Evolutionary conservation across 2,797 vertebrate genomes (phyloP).

Genomic region (Dermochelys coriacea): DNA sequence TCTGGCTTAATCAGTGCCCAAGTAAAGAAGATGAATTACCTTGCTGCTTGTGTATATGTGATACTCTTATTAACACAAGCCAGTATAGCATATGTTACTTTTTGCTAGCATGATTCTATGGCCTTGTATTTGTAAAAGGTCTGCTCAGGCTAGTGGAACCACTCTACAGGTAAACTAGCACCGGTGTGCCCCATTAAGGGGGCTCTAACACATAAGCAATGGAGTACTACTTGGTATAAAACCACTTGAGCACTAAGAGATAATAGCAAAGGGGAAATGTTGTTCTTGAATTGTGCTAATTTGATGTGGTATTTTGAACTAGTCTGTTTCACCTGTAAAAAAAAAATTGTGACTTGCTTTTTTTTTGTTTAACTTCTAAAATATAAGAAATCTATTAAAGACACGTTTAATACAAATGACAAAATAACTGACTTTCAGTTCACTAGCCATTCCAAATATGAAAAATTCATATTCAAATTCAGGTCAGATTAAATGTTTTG

Average conservation of each 20-base stretch:
- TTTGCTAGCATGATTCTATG: background rate
- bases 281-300: background rate
- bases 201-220: background rate
- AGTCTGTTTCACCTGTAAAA: slow-evolving; percentile 13
- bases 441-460: background rate
- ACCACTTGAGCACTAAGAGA: background rate
- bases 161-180: accelerated
- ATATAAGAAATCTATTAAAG: background rate
- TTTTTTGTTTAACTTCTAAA: background rate
- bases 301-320: background rate
- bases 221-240: background rate
- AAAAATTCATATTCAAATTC: too few species aligned
- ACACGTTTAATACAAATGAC: too few species aligned
- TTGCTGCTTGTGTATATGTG: background rate
- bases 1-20: background rate
- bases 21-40: background rate
- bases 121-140: background rate
- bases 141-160: accelerated
- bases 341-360: background rate
- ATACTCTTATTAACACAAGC: background rate
- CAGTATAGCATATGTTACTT: background rate
- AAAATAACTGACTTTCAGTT: background rate
- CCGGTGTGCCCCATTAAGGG: background rate
- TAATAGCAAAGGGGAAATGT: background rate
- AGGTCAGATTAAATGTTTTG: background rate